phyloP scores from a whole-genome alignment of 1,140 invertebrate genomes.

The Coptotermes formosanus region DNA sequence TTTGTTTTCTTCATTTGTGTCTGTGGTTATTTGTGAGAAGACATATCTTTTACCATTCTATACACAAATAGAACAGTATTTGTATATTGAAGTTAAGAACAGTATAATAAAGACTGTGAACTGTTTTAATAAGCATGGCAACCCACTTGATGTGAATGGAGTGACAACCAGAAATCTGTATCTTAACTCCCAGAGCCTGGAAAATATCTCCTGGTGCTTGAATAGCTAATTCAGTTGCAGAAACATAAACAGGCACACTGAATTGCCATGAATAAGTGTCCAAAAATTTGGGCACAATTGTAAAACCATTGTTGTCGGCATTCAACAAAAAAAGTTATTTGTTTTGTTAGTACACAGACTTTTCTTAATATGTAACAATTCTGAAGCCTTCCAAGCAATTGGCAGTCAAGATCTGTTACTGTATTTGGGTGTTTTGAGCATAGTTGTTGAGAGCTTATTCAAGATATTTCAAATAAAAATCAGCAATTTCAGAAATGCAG shows the following conservation, averaged over 20 bases:
- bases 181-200: background rate
- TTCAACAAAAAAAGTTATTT: too few species aligned
- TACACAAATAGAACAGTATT: conserved; percentile 31
- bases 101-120: conserved; percentile 29
- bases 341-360: too few species aligned
- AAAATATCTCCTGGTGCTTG: background rate
- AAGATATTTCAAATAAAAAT: too few species aligned
- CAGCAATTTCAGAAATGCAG: too few species aligned
- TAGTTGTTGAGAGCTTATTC: too few species aligned
- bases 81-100: conserved; percentile 32
- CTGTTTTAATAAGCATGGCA: conserved; percentile 26
- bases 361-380: too few species aligned
- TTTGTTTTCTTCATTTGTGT: background rate
- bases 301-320: too few species aligned
- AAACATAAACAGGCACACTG: background rate
- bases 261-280: too few species aligned
- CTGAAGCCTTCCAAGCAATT: too few species aligned
- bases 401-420: too few species aligned
- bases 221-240: background rate
- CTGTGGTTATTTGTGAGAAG: conserved; percentile 26
- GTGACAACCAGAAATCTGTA: background rate
- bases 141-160: background rate
- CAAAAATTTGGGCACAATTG: too few species aligned
- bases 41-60: conserved; percentile 34
- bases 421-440: too few species aligned